Evolutionary conservation across 1,140 invertebrate species (phyloP).

Genomic region (Eupristina koningsbergeri): DNA sequence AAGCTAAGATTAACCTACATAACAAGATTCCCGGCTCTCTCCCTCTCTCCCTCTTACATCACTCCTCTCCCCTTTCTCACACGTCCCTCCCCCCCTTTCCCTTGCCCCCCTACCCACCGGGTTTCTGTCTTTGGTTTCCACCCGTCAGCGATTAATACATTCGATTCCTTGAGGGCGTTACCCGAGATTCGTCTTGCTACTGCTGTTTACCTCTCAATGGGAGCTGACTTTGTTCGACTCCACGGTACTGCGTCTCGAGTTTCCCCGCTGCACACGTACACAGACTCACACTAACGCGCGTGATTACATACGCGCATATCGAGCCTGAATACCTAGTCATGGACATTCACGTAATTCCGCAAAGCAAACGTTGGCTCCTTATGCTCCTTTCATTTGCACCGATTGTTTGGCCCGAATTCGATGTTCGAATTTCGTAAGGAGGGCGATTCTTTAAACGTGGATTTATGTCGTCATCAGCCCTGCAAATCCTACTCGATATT

Average conservation of each 20-base stretch:
- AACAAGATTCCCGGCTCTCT: background rate
- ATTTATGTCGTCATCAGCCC: background rate
- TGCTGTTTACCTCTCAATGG: background rate
- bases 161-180: slow-evolving; percentile 39
- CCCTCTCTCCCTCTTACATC: background rate
- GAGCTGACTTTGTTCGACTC: background rate
- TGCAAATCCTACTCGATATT: background rate
- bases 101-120: background rate
- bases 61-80: background rate
- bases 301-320: background rate
- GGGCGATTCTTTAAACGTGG: background rate
- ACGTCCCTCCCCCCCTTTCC: background rate
- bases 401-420: background rate
- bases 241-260: background rate
- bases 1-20: slow-evolving; percentile 37
- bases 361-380: background rate
- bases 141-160: slow-evolving; percentile 40
- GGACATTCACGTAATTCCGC: background rate
- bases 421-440: background rate
- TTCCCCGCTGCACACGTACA: background rate
- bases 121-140: background rate
- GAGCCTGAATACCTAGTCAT: background rate
- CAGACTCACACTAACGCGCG: background rate
- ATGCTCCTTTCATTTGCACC: slow-evolving; percentile 6
- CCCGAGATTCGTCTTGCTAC: slow-evolving; percentile 10